phyloP scores from a whole-genome alignment of 2,888 invertebrate species.

The Pristionchus mayeri region DNA sequence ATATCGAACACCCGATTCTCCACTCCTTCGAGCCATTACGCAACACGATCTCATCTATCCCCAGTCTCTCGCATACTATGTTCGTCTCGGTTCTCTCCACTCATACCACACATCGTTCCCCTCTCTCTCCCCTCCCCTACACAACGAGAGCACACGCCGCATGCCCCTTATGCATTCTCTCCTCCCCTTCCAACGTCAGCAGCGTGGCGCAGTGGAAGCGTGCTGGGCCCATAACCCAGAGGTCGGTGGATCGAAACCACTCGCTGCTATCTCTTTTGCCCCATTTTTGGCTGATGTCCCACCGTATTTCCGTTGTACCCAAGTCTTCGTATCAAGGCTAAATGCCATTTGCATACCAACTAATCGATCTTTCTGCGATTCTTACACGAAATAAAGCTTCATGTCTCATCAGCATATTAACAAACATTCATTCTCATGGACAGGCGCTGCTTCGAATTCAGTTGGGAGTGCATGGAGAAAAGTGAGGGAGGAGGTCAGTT shows the following conservation, averaged over 20 bases:
- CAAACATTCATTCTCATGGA: slow-evolving; percentile 35
- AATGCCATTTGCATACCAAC: neutral
- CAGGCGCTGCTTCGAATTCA: neutral
- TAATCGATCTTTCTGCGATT: neutral
- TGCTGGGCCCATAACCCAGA: slow-evolving; percentile 91
- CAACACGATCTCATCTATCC: neutral
- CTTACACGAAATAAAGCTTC: neutral
- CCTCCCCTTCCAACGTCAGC: slow-evolving; percentile 50
- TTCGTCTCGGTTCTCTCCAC: neutral
- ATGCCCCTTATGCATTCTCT: neutral
- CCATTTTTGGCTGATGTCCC: neutral
- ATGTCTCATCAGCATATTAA: neutral
- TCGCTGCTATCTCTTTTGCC: slow-evolving; percentile 58
- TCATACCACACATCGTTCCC: neutral
- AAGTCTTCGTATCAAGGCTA: neutral
- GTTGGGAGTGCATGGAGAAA: neutral
- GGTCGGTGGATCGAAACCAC: slow-evolving; percentile 83
- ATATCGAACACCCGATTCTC: neutral
- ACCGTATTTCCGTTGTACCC: neutral
- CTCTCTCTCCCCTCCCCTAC: neutral
- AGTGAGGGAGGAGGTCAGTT: neutral
- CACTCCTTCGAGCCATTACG: neutral
- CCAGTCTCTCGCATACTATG: slow-evolving; percentile 12
- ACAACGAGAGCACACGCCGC: neutral
- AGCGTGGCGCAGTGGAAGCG: slow-evolving; percentile 79